phyloP scores from a whole-genome alignment of 2,797 vertebrate species.

The Spheniscus humboldti region DNA sequence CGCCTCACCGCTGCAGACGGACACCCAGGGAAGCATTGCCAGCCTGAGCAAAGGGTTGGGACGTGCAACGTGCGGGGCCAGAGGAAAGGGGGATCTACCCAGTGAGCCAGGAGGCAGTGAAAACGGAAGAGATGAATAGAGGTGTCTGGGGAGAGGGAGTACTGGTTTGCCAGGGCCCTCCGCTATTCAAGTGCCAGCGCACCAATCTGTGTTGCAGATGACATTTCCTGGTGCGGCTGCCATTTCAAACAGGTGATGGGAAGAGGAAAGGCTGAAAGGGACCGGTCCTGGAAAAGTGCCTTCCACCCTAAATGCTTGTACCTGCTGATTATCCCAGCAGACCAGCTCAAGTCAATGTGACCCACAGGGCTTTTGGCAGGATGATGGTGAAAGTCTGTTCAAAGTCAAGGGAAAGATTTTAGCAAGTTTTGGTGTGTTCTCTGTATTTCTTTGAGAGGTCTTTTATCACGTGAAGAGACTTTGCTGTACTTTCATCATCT shows the following conservation, averaged over 20 bases:
- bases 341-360: background rate
- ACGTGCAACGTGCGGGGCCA: background rate
- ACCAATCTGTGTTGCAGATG: background rate
- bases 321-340: background rate
- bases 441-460: background rate
- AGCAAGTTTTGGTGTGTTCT: background rate
- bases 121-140: background rate
- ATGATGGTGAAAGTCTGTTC: background rate
- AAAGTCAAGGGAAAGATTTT: background rate
- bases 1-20: rapidly evolving
- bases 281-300: background rate
- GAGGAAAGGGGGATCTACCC: background rate
- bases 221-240: background rate
- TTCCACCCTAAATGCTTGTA: background rate
- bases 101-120: background rate
- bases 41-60: background rate
- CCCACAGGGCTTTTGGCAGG: background rate
- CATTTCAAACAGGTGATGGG: background rate
- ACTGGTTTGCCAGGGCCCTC: background rate
- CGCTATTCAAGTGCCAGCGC: rapidly evolving
- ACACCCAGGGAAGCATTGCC: background rate
- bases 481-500: background rate
- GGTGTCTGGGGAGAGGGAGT: background rate
- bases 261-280: background rate
- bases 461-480: background rate